Evolutionary conservation across 2,888 invertebrate species (phyloP).

Genomic region (Ennomos fuscantarius): DNA sequence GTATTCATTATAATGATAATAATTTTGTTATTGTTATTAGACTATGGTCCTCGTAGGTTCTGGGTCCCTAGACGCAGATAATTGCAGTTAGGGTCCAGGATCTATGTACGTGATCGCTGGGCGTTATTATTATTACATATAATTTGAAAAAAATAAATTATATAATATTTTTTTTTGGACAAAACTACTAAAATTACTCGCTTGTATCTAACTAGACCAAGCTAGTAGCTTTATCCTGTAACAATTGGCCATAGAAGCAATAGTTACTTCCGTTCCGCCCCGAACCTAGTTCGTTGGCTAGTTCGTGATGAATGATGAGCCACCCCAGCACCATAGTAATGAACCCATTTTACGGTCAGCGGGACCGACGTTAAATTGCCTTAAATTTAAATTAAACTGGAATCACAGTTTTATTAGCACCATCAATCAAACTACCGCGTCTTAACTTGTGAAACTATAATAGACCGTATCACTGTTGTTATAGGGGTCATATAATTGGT

Average conservation of each 20-base stretch:
- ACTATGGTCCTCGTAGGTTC: too few species aligned
- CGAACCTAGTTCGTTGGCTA: slow-evolving; percentile 14
- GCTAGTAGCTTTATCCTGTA: neutral
- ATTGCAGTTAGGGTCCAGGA: too few species aligned
- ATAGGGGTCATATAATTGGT: slow-evolving; percentile 50
- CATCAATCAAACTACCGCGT: slow-evolving; percentile 80
- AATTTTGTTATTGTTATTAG: too few species aligned
- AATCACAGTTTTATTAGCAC: slow-evolving; percentile 83
- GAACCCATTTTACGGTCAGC: slow-evolving; percentile 79
- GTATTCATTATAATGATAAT: too few species aligned
- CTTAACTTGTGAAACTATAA: slow-evolving; percentile 29
- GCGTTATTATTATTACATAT: too few species aligned
- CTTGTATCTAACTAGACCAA: too few species aligned
- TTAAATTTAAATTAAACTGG: slow-evolving; percentile 85
- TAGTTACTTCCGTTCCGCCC: slow-evolving; percentile 7
- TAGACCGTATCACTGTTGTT: slow-evolving; percentile 54
- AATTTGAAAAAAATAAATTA: too few species aligned
- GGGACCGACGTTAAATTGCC: slow-evolving; percentile 77
- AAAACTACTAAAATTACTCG: too few species aligned
- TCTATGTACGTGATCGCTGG: too few species aligned
- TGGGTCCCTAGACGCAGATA: too few species aligned
- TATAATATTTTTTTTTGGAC: too few species aligned
- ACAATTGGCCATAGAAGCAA: slow-evolving; percentile 3
- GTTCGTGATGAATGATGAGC: slow-evolving; percentile 62
- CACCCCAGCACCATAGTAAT: slow-evolving; percentile 62